Evolutionary conservation across 2,113 vertebrate species (phyloP).

Genomic region (Aldabrachelys gigantea): DNA sequence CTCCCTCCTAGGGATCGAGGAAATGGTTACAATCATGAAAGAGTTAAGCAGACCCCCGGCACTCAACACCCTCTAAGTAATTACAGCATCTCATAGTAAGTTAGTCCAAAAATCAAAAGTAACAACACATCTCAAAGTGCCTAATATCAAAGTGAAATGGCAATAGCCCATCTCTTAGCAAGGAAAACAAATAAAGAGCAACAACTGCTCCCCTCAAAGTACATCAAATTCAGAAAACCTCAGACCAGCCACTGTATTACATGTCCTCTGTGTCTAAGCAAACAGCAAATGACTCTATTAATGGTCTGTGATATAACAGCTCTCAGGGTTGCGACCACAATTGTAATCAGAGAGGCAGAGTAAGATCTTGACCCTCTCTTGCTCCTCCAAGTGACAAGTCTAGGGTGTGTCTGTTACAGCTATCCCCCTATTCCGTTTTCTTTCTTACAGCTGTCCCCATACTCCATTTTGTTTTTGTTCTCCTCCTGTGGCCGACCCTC

Average conservation of each 20-base stretch:
- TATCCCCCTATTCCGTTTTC: too few relatives aligned
- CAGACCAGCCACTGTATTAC: background rate
- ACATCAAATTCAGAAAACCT: background rate
- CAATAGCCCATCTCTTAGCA: background rate
- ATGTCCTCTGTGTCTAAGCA: background rate
- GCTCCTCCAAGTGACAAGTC: background rate
- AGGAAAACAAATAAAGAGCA: background rate
- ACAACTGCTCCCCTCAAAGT: background rate
- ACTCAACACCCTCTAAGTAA: background rate
- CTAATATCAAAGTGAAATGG: background rate
- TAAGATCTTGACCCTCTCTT: background rate
- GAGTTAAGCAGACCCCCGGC: background rate
- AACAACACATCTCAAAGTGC: background rate
- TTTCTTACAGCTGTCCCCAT: too few relatives aligned
- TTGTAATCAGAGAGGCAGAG: background rate
- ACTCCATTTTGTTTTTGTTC: too few relatives aligned
- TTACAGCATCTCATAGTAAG: background rate
- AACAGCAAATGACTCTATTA: background rate
- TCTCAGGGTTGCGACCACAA: background rate
- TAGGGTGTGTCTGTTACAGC: background rate
- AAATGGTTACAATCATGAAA: fast-evolving
- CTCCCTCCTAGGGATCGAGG: background rate
- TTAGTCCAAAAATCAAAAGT: background rate
- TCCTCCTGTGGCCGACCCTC: too few relatives aligned
- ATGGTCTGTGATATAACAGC: background rate